phyloP scores from a whole-genome alignment of 2,888 invertebrate species.

The Zootermopsis nevadensis region DNA sequence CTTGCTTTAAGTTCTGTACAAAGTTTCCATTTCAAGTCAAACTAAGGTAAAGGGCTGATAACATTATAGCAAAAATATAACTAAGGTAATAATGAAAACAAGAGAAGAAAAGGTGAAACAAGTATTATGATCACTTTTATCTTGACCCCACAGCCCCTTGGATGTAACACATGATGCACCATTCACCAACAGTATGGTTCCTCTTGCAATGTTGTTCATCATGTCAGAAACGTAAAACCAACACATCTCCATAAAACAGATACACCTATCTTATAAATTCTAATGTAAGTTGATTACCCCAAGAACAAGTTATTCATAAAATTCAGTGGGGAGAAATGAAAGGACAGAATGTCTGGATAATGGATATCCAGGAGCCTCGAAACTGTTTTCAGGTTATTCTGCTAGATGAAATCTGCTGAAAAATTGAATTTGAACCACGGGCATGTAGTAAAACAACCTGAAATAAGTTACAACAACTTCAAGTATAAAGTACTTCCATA shows the following conservation, averaged over 20 bases:
- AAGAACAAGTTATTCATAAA: background rate
- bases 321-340: too few species aligned
- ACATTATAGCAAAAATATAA: background rate
- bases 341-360: too few species aligned
- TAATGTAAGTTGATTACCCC: background rate
- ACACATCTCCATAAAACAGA: background rate
- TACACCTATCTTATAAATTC: background rate
- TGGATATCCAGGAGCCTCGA: too few species aligned
- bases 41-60: background rate
- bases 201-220: background rate
- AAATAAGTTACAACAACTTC: too few species aligned
- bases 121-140: constrained; percentile 1
- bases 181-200: background rate
- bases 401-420: too few species aligned
- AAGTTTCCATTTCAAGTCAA: background rate
- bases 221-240: background rate
- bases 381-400: too few species aligned
- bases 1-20: background rate
- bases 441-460: too few species aligned
- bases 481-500: too few species aligned
- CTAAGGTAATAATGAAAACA: background rate
- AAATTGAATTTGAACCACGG: too few species aligned
- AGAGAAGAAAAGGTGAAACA: background rate
- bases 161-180: constrained; percentile 9
- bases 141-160: constrained; percentile 7